Base-by-base conservation (phyloP, 2,797 vertebrate genomes). In the Pipistrellus pygmaeus region DNA sequence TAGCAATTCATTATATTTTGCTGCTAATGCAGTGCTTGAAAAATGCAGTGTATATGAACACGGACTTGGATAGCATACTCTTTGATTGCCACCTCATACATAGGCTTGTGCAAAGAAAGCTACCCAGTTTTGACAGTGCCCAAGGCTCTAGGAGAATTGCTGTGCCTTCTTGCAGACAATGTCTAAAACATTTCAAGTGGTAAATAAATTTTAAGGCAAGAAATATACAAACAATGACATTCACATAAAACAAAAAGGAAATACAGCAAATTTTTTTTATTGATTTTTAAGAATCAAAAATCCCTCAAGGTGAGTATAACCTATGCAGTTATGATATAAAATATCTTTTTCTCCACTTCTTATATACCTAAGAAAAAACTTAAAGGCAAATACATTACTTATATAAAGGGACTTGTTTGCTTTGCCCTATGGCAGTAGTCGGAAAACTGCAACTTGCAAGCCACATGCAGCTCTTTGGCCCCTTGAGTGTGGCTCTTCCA, bases 191-290 rank as follows among this genome's bases (percentile, higher is more conserved):
- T 62, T 94, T 80, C 15, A 76, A 91, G 3, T 80, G 23, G 48
- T n/a, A 15, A 15, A 41, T 71, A 82, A 87, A 6, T 68, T 73
- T 57, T 41, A 85, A 95, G 48, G 13, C 13, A 82, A 88, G 44
- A 95, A 81, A 81, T 89, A 41, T 57, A 53, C 6, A 55, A 82
- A 62, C 60, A 86, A 89, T n/a, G 0, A 4, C 46, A 91, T 48
- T 55, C 8, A 32, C 23, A 88, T 18, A 62, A 95, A 91, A 77
- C 13, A 85, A 78, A 90, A 80, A 57, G 88, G 11, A 82, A 86
- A 68, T 53, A 51, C 21, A 11, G 1, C 25, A 76, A 71, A 89
- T 11, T 62, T 38, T 30, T 87, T 81, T 76, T 55, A 60, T 80
- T 53, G 32, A 73, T 32, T 85, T 35, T 53, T 60, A 85, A 48